Evolutionary conservation across 2,888 invertebrate species (phyloP), one percentile per base, ranked within the genome.

Genomic region (Rhagium mordax): DNA sequence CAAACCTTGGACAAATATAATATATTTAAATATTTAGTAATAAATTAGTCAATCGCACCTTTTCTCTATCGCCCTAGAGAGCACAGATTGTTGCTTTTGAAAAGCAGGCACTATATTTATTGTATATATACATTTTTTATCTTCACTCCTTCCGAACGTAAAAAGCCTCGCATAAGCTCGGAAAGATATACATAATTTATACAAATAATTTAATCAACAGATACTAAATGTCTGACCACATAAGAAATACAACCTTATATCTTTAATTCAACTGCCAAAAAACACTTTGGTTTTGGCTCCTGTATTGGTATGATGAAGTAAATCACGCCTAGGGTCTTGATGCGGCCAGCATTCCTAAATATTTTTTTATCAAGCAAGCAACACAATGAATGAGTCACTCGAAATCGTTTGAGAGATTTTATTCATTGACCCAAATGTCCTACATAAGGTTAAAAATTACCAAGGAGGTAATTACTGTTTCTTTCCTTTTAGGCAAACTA

Each of bases 371-470:
- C n/a, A n/a, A n/a, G n/a, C 49, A 49, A 29, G 29, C 49, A 20
- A 48, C 2, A 24, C 55, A 24, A 48, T 16, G 24, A 33, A 48
- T 72, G 69, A 72, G 49, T 72, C 72, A 72, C 47, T 29, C 53
- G n/a, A n/a, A n/a, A n/a, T n/a, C n/a, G n/a, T n/a, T n/a, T n/a
- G 47, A 15, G 21, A 60, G 55, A 72, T 69, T 69, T 61, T 72
- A 74, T 68, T 61, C 68, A 74, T 69, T 71, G 71, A 74, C 74
- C 74, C 60, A 71, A 69, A 71, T 74, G 67, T 71, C 24, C 61
- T 27, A 29, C 41, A 16, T 65, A 57, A 60, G 57, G 70, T 67
- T 71, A 67, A 64, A 57, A 21, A 65, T 68, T 53, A 71, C 66
- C 61, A 27, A 41, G 49, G 71, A n/a, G 66, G 29, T 57, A 29